Percentiles rank a stretch among this genome's conserved stretches.
These are phyloP conservation scores for Cossypha dichroa DNA, from an alignment of 2,797 vertebrate species.

Conservation along the genomic window DNA sequence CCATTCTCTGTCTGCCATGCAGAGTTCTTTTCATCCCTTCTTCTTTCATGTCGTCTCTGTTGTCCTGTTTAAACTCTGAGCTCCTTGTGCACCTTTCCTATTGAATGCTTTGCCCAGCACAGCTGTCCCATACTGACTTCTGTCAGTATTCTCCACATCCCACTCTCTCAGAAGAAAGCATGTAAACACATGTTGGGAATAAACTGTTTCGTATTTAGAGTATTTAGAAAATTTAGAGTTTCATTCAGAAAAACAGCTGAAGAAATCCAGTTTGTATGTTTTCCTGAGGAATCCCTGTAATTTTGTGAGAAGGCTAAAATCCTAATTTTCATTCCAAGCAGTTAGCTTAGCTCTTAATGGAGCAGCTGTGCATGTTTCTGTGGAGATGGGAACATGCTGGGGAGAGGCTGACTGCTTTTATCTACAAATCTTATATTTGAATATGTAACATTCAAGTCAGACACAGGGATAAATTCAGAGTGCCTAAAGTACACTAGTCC, in stretches of 20 bases:
- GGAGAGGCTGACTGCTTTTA: background rate
- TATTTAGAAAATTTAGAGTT: background rate
- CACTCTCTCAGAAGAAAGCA: background rate
- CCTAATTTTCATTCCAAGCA: background rate
- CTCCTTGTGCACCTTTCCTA: background rate
- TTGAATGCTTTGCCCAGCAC: background rate
- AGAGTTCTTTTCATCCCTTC: background rate
- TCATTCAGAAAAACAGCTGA: background rate
- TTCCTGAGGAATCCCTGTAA: background rate
- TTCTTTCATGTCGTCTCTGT: background rate
- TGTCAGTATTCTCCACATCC: background rate
- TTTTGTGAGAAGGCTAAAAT: background rate
- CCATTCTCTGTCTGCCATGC: background rate
- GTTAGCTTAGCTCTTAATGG: background rate
- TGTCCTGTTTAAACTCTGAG: background rate
- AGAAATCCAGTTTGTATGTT: background rate
- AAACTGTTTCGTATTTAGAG: background rate
- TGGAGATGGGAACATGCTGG: background rate
- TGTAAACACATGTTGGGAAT: background rate
- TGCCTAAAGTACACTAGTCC: background rate
- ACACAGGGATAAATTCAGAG: background rate
- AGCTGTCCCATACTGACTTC: background rate
- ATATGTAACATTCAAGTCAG: background rate
- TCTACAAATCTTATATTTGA: background rate
- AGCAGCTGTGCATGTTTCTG: background rate